These are phyloP conservation scores for Tachyglossus aculeatus DNA, from an alignment of 2,797 vertebrate species.

Conservation along the genomic window DNA sequence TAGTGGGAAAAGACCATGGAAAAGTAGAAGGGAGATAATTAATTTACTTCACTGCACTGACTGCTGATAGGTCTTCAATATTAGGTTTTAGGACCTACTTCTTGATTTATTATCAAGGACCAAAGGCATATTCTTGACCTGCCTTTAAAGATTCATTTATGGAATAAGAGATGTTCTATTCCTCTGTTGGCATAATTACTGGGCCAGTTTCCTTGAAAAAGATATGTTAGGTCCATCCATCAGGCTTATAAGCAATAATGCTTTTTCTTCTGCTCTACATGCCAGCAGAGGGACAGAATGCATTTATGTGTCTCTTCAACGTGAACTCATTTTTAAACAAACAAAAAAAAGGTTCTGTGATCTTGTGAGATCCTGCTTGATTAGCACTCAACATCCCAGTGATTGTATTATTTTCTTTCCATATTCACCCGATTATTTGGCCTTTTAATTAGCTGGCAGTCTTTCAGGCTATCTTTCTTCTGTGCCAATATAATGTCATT, in stretches of 20 bases:
- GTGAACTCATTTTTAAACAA: not conserved
- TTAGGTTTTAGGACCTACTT: too few species aligned
- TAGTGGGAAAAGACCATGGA: too few species aligned
- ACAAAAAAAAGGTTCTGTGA: not conserved
- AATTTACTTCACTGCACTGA: too few species aligned
- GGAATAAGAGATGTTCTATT: too few species aligned
- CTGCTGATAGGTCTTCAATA: too few species aligned
- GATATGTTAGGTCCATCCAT: not conserved
- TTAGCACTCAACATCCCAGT: not conserved
- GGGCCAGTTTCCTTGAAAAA: not conserved
- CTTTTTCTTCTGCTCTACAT: not conserved
- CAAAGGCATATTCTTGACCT: too few species aligned
- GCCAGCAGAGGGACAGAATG: not conserved
- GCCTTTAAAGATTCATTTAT: too few species aligned
- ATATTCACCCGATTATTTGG: conserved; percentile 7
- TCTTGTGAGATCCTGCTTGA: not conserved
- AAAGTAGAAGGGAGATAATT: too few species aligned
- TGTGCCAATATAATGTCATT: conserved; percentile 49
- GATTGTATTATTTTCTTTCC: not conserved
- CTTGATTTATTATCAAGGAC: too few species aligned
- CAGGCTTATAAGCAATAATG: not conserved
- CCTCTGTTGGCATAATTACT: too few species aligned
- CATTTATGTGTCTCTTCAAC: not conserved
- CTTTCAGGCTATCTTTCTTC: conserved; percentile 54
- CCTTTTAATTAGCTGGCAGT: conserved; percentile 51